phyloP scores from a whole-genome alignment of 2,797 vertebrate genomes.

The Emydoidea blandingii region DNA sequence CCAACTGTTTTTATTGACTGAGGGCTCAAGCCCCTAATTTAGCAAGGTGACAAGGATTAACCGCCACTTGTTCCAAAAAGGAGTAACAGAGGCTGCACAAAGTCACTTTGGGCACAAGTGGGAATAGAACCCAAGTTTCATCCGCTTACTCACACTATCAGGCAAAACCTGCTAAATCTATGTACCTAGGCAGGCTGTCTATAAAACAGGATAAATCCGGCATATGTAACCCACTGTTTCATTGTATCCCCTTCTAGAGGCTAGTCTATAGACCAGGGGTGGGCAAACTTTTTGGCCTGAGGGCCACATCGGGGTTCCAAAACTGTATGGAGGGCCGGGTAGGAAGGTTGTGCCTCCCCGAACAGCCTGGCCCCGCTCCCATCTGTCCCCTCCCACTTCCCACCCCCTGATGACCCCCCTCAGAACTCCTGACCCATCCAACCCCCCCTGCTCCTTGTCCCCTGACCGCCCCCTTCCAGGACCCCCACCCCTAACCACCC shows the following conservation, averaged over 20 bases:
- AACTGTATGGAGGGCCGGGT: no score
- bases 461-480: no score
- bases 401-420: no score
- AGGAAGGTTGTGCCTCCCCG: no score
- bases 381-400: no score
- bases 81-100: neutral
- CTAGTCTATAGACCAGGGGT: neutral
- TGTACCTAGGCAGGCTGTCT: rapidly evolving
- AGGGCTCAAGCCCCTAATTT: neutral
- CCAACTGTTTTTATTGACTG: neutral
- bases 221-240: neutral
- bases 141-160: neutral
- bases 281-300: no score
- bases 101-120: rapidly evolving
- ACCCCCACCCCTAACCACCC: no score
- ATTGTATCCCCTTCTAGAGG: neutral
- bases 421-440: no score
- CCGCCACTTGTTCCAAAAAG: neutral
- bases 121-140: neutral
- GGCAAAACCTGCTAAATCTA: neutral
- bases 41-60: neutral
- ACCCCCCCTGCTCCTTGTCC: no score
- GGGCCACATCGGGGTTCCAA: no score
- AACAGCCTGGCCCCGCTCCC: no score
- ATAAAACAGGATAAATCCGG: neutral